Evolutionary conservation across 1,140 invertebrate species (phyloP), one percentile per base, ranked within the genome.

Genomic region (Ceratina japonica): DNA sequence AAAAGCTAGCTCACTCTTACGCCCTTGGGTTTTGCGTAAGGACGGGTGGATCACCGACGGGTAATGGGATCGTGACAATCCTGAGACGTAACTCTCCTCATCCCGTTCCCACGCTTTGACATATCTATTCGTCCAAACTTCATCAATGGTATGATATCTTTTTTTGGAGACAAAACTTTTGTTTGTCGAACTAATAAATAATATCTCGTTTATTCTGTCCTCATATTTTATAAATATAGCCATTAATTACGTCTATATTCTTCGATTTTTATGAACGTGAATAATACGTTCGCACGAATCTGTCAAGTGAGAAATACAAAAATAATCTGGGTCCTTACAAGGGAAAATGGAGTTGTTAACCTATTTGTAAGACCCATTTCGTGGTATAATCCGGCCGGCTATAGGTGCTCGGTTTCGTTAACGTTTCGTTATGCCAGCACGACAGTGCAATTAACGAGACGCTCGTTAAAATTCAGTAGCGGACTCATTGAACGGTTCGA

Each of bases 391-490:
- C n/a, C 7, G 8, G 2, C 1, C 20, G 44, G 8, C 16, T 51
- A 22, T 15, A 49, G 16, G n/a, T 49, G 24, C 3, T 31, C n/a
- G n/a, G 12, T 69, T 69, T 69, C 5, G 24, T 73, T 22, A 56
- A 37, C 16, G 31, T 44, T 71, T 62, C 59, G n/a, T 69, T 54
- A 15, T 59, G 16, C 49, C 22, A 16, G 49, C 20, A n/a, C 65
- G 16, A 59, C 69, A 59, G 56, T 58, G n/a, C 37, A 61, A 59
- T 22, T 59, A 49, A 71, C 56, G 31, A 58, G 68, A 18, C 20
- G 27, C 56, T 61, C 54, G 69, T 71, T 61, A 44, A 59, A 61
- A 71, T 71, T 71, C 54, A 71, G 37, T 20, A 20, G n/a, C 5
- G 58, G 31, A 31, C 37, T 49, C 37, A 18, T 59, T 27, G 56